Conservation (phyloP, 2,888 invertebrate species). For the Napeogenes inachia region DNA sequence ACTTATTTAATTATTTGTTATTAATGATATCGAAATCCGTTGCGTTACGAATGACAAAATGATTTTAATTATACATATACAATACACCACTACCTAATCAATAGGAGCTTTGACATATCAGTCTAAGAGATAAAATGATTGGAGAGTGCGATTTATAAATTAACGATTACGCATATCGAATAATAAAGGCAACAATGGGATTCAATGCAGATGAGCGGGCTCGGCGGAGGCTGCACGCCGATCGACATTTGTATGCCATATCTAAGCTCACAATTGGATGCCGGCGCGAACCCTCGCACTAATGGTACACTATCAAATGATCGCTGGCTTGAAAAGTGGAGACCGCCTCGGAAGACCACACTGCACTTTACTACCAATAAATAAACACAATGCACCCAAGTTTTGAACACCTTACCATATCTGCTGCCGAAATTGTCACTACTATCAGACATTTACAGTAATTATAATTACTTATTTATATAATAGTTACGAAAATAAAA, state of each 20-base stretch:
- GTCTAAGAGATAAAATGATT: slow-evolving; percentile 31
- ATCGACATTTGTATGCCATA: slow-evolving; percentile 77
- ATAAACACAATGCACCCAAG: slow-evolving; percentile 51
- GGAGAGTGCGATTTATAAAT: slow-evolving; percentile 60
- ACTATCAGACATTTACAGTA: not conserved
- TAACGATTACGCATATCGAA: slow-evolving; percentile 72
- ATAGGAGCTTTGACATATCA: slow-evolving; percentile 5
- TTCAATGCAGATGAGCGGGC: slow-evolving; percentile 74
- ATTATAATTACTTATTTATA: not conserved
- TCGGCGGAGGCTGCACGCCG: slow-evolving; percentile 48
- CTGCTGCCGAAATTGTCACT: slow-evolving; percentile 15
- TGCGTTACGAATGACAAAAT: too few relatives aligned
- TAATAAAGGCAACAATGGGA: slow-evolving; percentile 76
- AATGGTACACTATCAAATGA: slow-evolving; percentile 75
- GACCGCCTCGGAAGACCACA: slow-evolving; percentile 71
- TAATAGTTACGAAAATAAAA: slow-evolving; percentile 18
- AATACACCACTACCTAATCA: too few relatives aligned
- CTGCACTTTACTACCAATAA: slow-evolving; percentile 63
- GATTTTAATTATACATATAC: too few relatives aligned
- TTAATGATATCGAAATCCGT: too few relatives aligned
- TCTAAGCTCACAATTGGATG: slow-evolving; percentile 77
- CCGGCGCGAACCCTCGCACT: slow-evolving; percentile 76
- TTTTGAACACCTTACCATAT: slow-evolving; percentile 30
- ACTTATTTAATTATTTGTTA: too few relatives aligned
- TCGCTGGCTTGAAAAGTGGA: slow-evolving; percentile 68